Evolutionary conservation across 1,140 invertebrate species (phyloP), one percentile per base, ranked within the genome.

Genomic region (Coptotermes formosanus): DNA sequence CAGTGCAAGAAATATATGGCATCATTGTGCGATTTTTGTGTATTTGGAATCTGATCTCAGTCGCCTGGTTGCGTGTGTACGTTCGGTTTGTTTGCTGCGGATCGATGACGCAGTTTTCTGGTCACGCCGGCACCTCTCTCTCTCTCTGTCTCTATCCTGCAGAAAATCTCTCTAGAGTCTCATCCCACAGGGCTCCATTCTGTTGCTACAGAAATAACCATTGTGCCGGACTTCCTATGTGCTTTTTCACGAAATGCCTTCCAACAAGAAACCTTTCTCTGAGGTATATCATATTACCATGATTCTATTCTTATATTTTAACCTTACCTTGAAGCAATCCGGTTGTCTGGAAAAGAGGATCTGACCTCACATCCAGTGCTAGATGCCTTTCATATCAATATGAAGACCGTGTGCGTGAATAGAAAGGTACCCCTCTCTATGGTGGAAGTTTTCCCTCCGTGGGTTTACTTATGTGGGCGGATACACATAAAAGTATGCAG

Each of bases 101-200:
- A 30, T 75, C 64, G 64, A 75, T 75, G 64, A 75, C 64, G 64
- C 64, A 75, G 64, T 75, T 75, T 75, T 75, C 64, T 75, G 25
- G 64, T 75, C 64, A 75, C 64, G 64, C 64, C n/a, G 64, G 64
- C 64, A 30, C 25, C 64, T 25, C 8, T 12, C 21, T 64, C 6
- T 23, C 64, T 25, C 64, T 16, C 64, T 55, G 11, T 19, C 52
- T 55, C 19, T 55, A 12, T 21, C 16, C 16, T 30, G 64, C n/a
- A 75, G 64, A 75, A 25, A 30, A n/a, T 19, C 21, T 75, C 64
- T 75, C 3, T 30, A 30, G 64, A n/a, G 55, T 23, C 64, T n/a
- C 64, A 75, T 75, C 25, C 64, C n/a, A 14, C 7, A n/a, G 64
- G 25, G 64, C 14, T 30, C 14, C 64, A n/a, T 75, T 30, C 64